A percentile compares a stretch with the other conserved stretches of the same genome.
These are phyloP conservation scores for Hetaerina titia DNA, from an alignment of 2,888 invertebrate genomes.

Conservation along the genomic window DNA sequence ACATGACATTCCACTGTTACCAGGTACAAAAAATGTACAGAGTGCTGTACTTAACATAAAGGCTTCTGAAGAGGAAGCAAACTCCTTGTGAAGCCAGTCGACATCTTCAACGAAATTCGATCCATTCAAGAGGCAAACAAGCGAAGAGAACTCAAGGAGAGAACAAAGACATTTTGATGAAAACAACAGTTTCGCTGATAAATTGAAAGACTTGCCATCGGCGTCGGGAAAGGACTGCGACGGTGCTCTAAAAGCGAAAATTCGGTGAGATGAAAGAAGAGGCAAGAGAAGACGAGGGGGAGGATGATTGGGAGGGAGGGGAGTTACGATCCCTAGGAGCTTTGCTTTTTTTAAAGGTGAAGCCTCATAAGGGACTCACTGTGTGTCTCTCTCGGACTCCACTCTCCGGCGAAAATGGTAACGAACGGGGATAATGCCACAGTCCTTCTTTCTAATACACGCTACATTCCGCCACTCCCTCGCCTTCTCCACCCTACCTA, in stretches of 20 bases:
- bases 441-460: not conserved
- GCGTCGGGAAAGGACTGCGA: not conserved
- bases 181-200: not conserved
- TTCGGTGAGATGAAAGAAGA: not conserved
- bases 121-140: too few relatives aligned
- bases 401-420: not conserved
- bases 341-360: not conserved
- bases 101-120: too few relatives aligned
- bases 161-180: not conserved
- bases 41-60: not conserved
- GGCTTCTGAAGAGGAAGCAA: not conserved
- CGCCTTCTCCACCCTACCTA: not conserved
- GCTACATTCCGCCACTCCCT: not conserved
- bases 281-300: not conserved
- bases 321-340: not conserved
- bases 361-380: not conserved
- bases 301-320: not conserved
- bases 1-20: too few relatives aligned
- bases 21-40: too few relatives aligned
- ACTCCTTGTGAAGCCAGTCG: not conserved
- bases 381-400: not conserved
- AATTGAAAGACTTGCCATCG: not conserved
- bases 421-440: not conserved
- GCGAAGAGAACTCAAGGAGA: not conserved
- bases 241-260: not conserved